phyloP scores from a whole-genome alignment of 1,140 invertebrate species.

The Macrobrachium rosenbergii region DNA sequence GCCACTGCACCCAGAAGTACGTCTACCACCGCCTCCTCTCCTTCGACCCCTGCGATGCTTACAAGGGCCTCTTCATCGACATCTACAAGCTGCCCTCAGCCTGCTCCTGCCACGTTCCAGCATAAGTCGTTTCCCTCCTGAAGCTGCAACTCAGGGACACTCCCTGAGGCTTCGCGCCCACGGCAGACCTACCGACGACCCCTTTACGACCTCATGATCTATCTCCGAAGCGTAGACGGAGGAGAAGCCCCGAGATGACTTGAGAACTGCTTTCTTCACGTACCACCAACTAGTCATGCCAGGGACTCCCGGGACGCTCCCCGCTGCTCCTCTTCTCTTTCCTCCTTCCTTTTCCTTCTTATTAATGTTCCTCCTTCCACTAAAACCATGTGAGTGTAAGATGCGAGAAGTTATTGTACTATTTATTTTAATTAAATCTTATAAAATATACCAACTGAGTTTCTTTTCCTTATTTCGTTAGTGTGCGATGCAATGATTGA shows the following conservation, averaged over 20 bases:
- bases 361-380: no score
- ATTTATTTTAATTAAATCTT: no score
- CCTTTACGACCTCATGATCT: neutral
- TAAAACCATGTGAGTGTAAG: neutral
- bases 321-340: neutral
- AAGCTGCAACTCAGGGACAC: no score
- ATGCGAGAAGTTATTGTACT: slow-evolving; percentile 1
- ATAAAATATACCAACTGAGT: no score
- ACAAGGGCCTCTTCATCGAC: slow-evolving; percentile 67
- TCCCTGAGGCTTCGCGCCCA: neutral
- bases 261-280: slow-evolving; percentile 13
- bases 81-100: slow-evolving; percentile 66
- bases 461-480: no score
- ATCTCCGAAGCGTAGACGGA: neutral
- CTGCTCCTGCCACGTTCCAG: slow-evolving; percentile 66
- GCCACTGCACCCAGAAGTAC: slow-evolving; percentile 66
- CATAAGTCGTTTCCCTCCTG: neutral
- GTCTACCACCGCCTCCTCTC: slow-evolving; percentile 67
- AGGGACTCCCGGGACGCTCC: neutral
- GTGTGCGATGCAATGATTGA: no score
- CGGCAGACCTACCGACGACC: neutral
- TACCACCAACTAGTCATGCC: neutral
- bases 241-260: neutral
- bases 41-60: slow-evolving; percentile 66
- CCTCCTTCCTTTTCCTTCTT: no score